Evolutionary conservation across 2,797 vertebrate genomes (phyloP).

Genomic region (Neostethus bicornis): DNA sequence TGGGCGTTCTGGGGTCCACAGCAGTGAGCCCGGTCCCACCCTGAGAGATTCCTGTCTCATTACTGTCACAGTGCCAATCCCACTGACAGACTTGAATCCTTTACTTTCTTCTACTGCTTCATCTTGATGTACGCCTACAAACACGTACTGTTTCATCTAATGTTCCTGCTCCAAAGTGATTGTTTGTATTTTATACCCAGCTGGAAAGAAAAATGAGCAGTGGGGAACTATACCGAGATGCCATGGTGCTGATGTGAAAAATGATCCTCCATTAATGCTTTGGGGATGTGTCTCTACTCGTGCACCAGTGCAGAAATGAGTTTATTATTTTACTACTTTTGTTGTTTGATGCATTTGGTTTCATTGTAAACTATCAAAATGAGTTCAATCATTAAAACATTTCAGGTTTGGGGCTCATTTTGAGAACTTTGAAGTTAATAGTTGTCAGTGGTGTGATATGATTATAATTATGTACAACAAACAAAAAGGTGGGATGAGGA

Average conservation of each 20-base stretch:
- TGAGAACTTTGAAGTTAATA: constrained; percentile 32
- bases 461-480: constrained; percentile 29
- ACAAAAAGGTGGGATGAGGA: constrained; percentile 50
- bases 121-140: constrained; percentile 58
- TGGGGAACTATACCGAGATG: constrained; percentile 15
- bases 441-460: constrained; percentile 54
- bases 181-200: constrained; percentile 55
- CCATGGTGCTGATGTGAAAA: constrained; percentile 43
- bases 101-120: constrained; percentile 55
- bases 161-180: constrained; percentile 51
- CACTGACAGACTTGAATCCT: constrained; percentile 69
- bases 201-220: constrained; percentile 13
- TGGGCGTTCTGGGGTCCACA: constrained; percentile 47
- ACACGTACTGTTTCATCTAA: constrained; percentile 52
- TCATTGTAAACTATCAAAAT: constrained; percentile 40
- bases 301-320: constrained; percentile 34
- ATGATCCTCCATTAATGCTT: constrained; percentile 48
- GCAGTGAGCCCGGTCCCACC: constrained; percentile 45
- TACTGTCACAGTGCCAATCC: constrained; percentile 71
- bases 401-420: constrained; percentile 27
- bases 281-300: constrained; percentile 47
- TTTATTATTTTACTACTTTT: constrained; percentile 34
- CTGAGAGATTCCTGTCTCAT: constrained; percentile 53
- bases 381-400: constrained; percentile 23
- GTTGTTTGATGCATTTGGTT: constrained; percentile 39